phyloP scores from a whole-genome alignment of 2,888 invertebrate genomes.

The Laothoe populi region DNA sequence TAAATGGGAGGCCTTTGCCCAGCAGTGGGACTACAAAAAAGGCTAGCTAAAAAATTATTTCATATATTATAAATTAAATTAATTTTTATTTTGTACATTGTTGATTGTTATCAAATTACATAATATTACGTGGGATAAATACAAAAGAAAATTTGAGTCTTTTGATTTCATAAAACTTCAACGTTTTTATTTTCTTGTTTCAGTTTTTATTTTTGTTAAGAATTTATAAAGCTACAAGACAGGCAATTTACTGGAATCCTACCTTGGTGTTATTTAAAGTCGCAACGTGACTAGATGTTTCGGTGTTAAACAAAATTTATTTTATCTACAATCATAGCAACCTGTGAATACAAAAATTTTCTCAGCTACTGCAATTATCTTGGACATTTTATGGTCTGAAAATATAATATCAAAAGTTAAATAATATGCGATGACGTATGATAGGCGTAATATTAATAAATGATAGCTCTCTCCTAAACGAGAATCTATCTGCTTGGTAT shows the following conservation, averaged over 20 bases:
- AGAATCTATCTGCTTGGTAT: too few species aligned
- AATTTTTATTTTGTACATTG: neutral
- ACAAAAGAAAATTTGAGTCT: neutral
- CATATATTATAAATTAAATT: neutral
- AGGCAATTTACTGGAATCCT: neutral
- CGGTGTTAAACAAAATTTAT: constrained; percentile 1
- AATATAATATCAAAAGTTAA: neutral
- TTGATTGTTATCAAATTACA: constrained; percentile 1
- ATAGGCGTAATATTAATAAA: too few species aligned
- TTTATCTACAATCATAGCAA: neutral
- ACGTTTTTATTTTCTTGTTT: neutral
- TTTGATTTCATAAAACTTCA: constrained; percentile 10
- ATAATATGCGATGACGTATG: too few species aligned
- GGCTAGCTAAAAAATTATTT: too few species aligned
- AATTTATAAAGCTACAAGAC: neutral
- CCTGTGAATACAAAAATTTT: neutral
- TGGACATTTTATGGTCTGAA: neutral
- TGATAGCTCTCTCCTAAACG: too few species aligned
- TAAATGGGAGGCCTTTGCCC: too few species aligned
- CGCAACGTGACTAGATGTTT: constrained; percentile 11
- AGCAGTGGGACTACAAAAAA: too few species aligned
- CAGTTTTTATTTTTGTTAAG: neutral
- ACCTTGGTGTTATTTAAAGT: constrained; percentile 14
- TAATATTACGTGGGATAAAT: neutral
- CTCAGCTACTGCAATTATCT: neutral